These are phyloP conservation scores for Lasiommata megera DNA, from an alignment of 2,888 invertebrate species.

Conservation along the genomic window DNA sequence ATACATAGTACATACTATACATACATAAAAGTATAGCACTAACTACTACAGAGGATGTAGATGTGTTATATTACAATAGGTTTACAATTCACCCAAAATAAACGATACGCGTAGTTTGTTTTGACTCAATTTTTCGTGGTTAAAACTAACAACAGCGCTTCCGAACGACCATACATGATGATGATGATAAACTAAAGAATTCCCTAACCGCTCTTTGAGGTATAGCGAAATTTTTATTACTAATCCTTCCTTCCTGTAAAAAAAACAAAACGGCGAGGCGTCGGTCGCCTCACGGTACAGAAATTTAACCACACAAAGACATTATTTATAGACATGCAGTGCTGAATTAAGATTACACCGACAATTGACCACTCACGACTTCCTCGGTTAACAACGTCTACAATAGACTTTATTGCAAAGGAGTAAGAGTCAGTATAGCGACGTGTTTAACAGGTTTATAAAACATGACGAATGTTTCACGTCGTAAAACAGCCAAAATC, in stretches of 20 bases:
- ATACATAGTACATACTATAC: too few relatives aligned
- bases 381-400: slow-evolving; percentile 11
- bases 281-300: not conserved
- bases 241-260: slow-evolving; percentile 12
- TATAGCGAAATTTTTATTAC: not conserved
- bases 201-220: too few relatives aligned
- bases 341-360: slow-evolving; percentile 26
- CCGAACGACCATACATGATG: too few relatives aligned
- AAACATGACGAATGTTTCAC: slow-evolving; percentile 29
- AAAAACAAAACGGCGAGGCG: not conserved
- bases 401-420: slow-evolving; percentile 10
- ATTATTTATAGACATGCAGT: slow-evolving; percentile 32
- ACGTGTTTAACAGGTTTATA: slow-evolving; percentile 20
- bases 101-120: too few relatives aligned
- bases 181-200: not conserved
- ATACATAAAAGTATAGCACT: too few relatives aligned
- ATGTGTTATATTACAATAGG: too few relatives aligned
- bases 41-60: too few relatives aligned
- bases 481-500: slow-evolving; percentile 31
- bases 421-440: slow-evolving; percentile 12
- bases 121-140: too few relatives aligned
- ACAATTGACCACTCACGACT: slow-evolving; percentile 33
- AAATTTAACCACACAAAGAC: slow-evolving; percentile 24
- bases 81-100: too few relatives aligned
- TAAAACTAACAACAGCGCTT: too few relatives aligned